Evolutionary conservation across 2,888 invertebrate species (phyloP), one percentile per base, ranked within the genome.

Genomic region (Drosophila siamana): DNA sequence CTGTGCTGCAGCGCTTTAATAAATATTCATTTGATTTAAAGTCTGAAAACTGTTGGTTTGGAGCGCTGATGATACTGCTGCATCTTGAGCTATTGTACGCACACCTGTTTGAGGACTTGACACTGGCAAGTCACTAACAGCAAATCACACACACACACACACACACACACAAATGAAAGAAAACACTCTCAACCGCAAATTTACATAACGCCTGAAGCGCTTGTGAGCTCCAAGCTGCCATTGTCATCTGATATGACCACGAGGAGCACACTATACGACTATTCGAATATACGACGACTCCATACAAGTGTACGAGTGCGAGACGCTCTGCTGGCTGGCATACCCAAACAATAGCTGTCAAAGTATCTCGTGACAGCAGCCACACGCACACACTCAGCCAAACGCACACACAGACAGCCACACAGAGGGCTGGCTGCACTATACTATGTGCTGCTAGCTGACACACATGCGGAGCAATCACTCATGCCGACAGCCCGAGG

Each of bases 331-430:
- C 54, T 44, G 26, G 36, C 44, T 50, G 38, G 47, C 56, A 74
- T 69, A 56, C 56, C 64, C 72, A 71, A 87, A 86, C 83, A 75
- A 81, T 74, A 80, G 74, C 80, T 85, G 88, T 85, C 87, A 86
- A 80, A 87, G 87, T 87, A 85, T 87, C 87, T 73, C 69, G 83
- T 83, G 86, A 79, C 87, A 76, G 79, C 63, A 62, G 66, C 65
- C 47, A 63, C 59, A 60, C 54, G 40, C 52, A 36, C 36, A 63
- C 54, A 46, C 51, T 48, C 50, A 61, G 48, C 43, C 36, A 41
- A 48, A 69, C 33, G 33, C 7, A 33, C 51, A 44, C 54, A 61
- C 44, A 28, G 26, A 11, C 50, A 41, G 59, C 26, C n/a, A n/a
- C n/a, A n/a, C n/a, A 11, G 52, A 41, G 59, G 28, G 24, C n/a